Base-by-base conservation (phyloP, 2,888 invertebrate genomes). In the Dynastes maya region DNA sequence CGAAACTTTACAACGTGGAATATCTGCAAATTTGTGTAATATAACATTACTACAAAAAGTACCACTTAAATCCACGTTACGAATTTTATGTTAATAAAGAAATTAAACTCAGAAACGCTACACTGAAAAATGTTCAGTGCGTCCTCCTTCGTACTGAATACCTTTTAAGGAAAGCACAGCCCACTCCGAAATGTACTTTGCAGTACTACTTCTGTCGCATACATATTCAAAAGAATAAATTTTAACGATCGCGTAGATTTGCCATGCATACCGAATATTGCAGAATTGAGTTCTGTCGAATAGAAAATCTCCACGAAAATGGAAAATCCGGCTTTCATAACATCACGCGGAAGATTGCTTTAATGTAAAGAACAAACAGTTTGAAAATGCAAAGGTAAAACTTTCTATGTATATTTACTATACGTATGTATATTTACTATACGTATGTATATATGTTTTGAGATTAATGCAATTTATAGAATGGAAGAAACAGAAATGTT, bases 211-310 rank as follows among this genome's bases (percentile, higher is more conserved):
- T 63, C 63, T 29, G 13, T 27, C 49, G 51, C 68, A 29, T 51
- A 68, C 51, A 49, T 68, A 68, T 49, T 49, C 68, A 29, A 68
- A 13, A 27, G 68, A 68, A 51, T 51, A 68, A 51, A 68, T 68
- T 68, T 27, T 68, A 68, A 68, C 68, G 68, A 68, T 68, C 49
- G 27, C 51, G 51, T 51, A 8, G 51, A 51, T 51, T 51, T 51
- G 29, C 9, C 13, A 40, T 53, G 51, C 51, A 68, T 68, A 13
- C 51, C 51, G 51, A 68, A 68, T 29, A 51, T 51, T 29, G 13
- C 51, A 68, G 49, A 49, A 51, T 68, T 51, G 51, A 51, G 40
- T 27, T 68, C 49, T 68, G 27, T n/a, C 68, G 51, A 32, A 32
- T 40, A 51, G 3, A 49, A 51, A 32, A 29, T 49, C 53, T 68